Evolutionary conservation across 2,113 vertebrate genomes (phyloP).

Genomic region (Spheniscus mendiculus): DNA sequence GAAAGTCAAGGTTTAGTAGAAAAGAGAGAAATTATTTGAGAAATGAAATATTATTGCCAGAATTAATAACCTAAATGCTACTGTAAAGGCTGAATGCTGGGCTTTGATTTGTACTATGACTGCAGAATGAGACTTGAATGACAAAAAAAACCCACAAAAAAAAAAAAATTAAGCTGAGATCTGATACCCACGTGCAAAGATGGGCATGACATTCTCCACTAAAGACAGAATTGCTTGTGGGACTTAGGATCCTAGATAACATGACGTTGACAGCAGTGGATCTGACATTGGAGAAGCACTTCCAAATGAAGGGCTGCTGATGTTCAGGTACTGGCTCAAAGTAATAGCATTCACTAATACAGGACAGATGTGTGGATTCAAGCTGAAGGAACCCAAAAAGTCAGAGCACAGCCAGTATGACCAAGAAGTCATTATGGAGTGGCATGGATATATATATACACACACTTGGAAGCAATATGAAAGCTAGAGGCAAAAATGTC

Average conservation of each 20-base stretch:
- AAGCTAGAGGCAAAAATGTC: neutral
- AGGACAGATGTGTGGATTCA: neutral
- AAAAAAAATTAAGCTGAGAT: neutral
- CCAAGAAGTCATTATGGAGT: neutral
- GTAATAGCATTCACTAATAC: neutral
- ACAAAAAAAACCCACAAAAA: neutral
- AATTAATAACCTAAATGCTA: neutral
- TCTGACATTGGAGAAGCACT: neutral
- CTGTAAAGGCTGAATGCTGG: neutral
- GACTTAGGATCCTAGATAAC: neutral
- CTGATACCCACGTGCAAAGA: neutral
- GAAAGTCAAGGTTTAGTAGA: neutral
- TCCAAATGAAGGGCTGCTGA: neutral
- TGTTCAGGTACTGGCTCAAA: neutral
- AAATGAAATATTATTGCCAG: neutral
- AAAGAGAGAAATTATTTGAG: neutral
- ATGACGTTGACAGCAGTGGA: neutral
- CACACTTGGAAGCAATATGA: neutral
- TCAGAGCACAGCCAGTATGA: neutral
- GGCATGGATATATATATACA: neutral
- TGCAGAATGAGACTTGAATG: neutral
- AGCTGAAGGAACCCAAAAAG: neutral
- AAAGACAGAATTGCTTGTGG: neutral
- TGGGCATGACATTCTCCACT: neutral
- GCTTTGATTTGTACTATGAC: neutral